Conservation (phyloP, 2,797 vertebrate genomes). For the Melanotaenia nigrans region DNA sequence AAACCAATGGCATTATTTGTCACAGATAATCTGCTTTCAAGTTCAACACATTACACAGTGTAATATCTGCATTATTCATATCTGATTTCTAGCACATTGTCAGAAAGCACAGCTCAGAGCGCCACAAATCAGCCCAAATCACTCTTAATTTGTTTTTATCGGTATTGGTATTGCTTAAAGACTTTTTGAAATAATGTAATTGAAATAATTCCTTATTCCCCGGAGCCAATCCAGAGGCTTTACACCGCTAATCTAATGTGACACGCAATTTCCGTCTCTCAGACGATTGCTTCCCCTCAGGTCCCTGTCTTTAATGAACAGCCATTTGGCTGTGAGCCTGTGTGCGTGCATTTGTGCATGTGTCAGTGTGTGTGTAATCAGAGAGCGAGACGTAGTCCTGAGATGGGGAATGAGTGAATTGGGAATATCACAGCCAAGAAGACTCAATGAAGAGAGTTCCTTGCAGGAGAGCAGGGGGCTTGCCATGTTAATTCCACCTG, state of each 20-base stretch:
- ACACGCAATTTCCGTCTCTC: slow-evolving; percentile 85
- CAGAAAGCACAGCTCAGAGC: slow-evolving; percentile 73
- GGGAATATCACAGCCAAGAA: slow-evolving; percentile 68
- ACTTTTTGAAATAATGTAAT: slow-evolving; percentile 85
- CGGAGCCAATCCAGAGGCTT: slow-evolving; percentile 81
- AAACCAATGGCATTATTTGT: slow-evolving; percentile 77
- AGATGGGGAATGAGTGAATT: slow-evolving; percentile 75
- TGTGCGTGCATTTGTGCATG: slow-evolving; percentile 42
- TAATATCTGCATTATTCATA: slow-evolving; percentile 79
- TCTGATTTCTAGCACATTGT: slow-evolving; percentile 75
- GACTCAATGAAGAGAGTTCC: slow-evolving; percentile 39
- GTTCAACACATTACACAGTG: slow-evolving; percentile 65
- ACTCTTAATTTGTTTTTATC: slow-evolving; percentile 85
- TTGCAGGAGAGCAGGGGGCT: slow-evolving; percentile 34
- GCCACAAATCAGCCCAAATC: slow-evolving; percentile 80
- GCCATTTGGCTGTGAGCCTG: slow-evolving; percentile 81
- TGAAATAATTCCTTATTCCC: slow-evolving; percentile 85
- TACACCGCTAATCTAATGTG: slow-evolving; percentile 84
- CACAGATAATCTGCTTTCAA: slow-evolving; percentile 79
- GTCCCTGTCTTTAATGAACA: slow-evolving; percentile 85
- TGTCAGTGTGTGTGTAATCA: slow-evolving; percentile 51
- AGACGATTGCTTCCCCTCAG: slow-evolving; percentile 85
- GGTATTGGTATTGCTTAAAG: slow-evolving; percentile 84
- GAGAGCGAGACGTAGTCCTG: slow-evolving; percentile 59
- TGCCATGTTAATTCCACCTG: slow-evolving; percentile 29